A percentile compares a stretch with the other conserved stretches of the same genome.
Evolutionary conservation across 2,113 vertebrate genomes (phyloP).

Genomic region (Antennarius striatus): DNA sequence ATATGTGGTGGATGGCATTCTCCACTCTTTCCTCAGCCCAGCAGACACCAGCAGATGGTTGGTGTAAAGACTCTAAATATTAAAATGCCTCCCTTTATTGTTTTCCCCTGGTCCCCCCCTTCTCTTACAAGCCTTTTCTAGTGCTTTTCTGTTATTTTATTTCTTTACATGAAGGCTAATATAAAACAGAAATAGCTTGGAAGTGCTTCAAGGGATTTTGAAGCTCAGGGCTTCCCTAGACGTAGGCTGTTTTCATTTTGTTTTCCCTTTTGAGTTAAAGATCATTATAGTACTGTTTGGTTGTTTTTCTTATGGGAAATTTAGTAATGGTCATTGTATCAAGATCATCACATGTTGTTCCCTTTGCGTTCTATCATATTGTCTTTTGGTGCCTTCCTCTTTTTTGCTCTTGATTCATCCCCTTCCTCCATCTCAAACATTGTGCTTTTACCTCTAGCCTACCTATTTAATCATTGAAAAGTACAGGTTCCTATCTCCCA

Average conservation of each 20-base stretch:
- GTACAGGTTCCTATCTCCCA: conserved; percentile 5
- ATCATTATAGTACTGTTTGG: background rate
- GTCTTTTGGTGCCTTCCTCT: background rate
- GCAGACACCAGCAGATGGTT: conserved; percentile 76
- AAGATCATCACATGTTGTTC: background rate
- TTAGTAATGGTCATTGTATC: no score
- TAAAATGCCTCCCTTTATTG: conserved; percentile 54
- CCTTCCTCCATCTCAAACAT: background rate
- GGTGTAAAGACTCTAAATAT: conserved; percentile 75
- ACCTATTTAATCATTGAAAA: conserved; percentile 30
- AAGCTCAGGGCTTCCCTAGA: conserved; percentile 24
- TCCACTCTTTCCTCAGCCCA: conserved; percentile 52
- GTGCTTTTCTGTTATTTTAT: background rate
- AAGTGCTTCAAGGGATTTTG: conserved; percentile 21
- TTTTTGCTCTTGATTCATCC: conserved; percentile 1
- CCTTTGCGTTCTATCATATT: background rate
- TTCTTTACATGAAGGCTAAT: conserved; percentile 19
- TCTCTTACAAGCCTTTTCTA: conserved; percentile 25
- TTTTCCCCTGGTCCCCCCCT: conserved; percentile 3
- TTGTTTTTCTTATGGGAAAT: no score
- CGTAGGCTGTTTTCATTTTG: conserved; percentile 28
- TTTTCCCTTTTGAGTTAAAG: background rate
- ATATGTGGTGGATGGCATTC: conserved; percentile 73
- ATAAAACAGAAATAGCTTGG: conserved; percentile 7
- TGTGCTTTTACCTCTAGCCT: background rate